Percentiles rank a stretch among this genome's conserved stretches.
phyloP scores from a whole-genome alignment of 37 sponge, comb jelly and placozoan species.

The Bolinopsis microptera region DNA sequence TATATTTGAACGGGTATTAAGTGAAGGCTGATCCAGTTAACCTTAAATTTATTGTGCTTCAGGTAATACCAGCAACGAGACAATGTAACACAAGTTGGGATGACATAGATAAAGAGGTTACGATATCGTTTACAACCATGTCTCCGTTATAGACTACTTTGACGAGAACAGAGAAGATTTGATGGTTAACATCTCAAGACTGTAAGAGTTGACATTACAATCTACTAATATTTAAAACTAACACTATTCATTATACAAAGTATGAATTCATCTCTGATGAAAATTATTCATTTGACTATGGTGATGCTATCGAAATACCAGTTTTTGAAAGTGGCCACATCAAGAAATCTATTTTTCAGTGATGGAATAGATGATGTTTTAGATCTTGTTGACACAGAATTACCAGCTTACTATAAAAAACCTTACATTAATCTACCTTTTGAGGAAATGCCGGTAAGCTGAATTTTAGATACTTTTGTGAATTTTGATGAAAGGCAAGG shows the following conservation, averaged over 20 bases:
- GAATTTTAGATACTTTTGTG: too few relatives aligned
- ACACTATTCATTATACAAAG: too few relatives aligned
- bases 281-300: too few relatives aligned
- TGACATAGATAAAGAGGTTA: background rate
- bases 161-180: background rate
- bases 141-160: background rate
- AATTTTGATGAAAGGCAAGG: too few relatives aligned
- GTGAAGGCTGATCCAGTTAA: too few relatives aligned
- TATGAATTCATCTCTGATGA: too few relatives aligned
- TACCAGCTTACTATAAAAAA: background rate
- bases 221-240: too few relatives aligned
- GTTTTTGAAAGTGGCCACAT: too few relatives aligned
- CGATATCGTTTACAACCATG: background rate
- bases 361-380: background rate
- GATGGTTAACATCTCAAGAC: background rate
- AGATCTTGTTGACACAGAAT: background rate
- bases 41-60: background rate
- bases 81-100: background rate
- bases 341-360: background rate
- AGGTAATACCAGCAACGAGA: background rate
- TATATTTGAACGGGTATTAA: too few relatives aligned
- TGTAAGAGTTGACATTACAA: too few relatives aligned
- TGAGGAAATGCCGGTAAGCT: background rate
- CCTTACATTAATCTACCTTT: background rate
- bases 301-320: too few relatives aligned